Percentiles rank a stretch among this genome's conserved stretches.
phyloP scores from a whole-genome alignment of 1,140 invertebrate species.

The Lordiphosa clarofinis region DNA sequence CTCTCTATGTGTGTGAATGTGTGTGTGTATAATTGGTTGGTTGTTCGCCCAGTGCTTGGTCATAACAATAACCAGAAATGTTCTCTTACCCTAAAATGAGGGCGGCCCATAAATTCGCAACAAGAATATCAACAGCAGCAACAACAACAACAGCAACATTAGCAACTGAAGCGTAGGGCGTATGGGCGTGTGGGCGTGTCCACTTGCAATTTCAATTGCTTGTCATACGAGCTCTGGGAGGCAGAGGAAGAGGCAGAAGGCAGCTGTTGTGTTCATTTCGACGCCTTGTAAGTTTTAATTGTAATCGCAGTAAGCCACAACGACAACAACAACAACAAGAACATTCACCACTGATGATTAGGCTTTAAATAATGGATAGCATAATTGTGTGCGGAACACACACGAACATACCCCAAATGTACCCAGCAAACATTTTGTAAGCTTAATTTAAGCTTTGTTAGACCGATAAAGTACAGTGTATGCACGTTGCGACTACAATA shows the following conservation, averaged over 20 bases:
- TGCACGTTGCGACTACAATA: too few relatives aligned
- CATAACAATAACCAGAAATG: conserved; percentile 70
- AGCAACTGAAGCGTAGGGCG: conserved; percentile 35
- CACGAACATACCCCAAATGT: background rate
- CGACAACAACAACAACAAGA: conserved; percentile 11
- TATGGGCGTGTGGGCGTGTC: conserved; percentile 41
- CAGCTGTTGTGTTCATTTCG: conserved; percentile 59
- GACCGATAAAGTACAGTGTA: too few relatives aligned
- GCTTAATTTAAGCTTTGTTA: too few relatives aligned
- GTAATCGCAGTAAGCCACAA: conserved; percentile 41
- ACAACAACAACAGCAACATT: too few relatives aligned
- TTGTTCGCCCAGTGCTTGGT: conserved; percentile 22
- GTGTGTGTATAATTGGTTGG: conserved; percentile 52
- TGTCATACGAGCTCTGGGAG: conserved; percentile 33
- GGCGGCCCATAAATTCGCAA: conserved; percentile 69
- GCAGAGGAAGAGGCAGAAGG: conserved; percentile 35
- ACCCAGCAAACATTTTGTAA: conserved; percentile 25
- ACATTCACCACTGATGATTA: conserved; percentile 59
- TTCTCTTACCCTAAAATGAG: conserved; percentile 34
- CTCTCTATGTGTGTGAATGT: conserved; percentile 4
- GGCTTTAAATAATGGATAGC: conserved; percentile 74
- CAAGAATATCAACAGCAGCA: conserved; percentile 36
- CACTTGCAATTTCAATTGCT: conserved; percentile 56
- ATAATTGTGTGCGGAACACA: conserved; percentile 36
- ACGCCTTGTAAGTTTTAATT: conserved; percentile 74